Percentiles rank a stretch among this genome's conserved stretches.
These are phyloP conservation scores for Neoaliturus tenellus DNA, from an alignment of 2,888 invertebrate genomes.

Conservation along the genomic window DNA sequence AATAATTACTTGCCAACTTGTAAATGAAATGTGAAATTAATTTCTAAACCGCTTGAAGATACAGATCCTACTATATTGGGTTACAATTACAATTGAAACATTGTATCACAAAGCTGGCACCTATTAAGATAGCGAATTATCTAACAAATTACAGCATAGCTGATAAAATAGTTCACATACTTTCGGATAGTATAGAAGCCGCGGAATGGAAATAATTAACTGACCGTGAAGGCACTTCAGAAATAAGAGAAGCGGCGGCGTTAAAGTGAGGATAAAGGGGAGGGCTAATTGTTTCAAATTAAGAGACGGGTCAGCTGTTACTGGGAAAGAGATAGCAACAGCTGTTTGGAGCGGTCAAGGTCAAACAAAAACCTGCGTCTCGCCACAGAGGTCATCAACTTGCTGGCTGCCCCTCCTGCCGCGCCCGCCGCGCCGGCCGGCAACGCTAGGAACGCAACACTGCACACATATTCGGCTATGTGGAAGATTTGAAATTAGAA, in stretches of 20 bases:
- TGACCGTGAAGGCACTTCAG: neutral
- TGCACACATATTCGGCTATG: too few relatives aligned
- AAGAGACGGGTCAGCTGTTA: neutral
- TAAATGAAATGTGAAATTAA: too few relatives aligned
- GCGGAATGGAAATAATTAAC: too few relatives aligned
- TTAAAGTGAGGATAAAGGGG: too few relatives aligned
- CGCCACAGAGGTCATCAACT: neutral
- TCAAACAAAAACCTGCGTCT: slow-evolving; percentile 8
- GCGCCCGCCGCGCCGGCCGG: neutral
- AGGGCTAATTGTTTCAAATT: neutral
- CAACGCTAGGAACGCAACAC: neutral
- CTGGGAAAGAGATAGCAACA: neutral
- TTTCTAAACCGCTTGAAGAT: too few relatives aligned
- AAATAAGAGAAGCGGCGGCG: neutral
- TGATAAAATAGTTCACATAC: neutral
- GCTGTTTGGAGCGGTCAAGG: slow-evolving; percentile 27
- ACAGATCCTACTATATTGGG: too few relatives aligned
- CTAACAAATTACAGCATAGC: neutral
- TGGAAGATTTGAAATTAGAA: too few relatives aligned
- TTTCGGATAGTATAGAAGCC: too few relatives aligned
- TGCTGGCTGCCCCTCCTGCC: too few relatives aligned
- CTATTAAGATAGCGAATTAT: neutral
- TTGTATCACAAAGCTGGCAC: neutral
- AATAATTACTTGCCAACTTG: too few relatives aligned
- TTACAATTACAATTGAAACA: too few relatives aligned